Base-by-base conservation (phyloP, 2,888 invertebrate genomes). In the Hymenopus coronatus region DNA sequence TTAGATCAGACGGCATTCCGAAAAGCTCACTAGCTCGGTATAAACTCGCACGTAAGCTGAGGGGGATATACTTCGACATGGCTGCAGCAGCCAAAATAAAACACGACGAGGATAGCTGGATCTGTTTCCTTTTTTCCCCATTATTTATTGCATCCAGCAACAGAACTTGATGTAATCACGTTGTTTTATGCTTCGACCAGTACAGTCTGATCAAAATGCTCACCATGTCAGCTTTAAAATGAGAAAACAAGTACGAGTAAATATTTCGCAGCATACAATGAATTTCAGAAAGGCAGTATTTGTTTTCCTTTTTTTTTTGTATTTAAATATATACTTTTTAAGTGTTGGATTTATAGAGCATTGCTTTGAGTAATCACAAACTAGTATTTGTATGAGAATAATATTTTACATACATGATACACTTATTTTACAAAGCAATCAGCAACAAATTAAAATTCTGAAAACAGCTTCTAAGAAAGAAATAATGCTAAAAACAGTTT, bases 141-240 rank as follows among this genome's bases (percentile, higher is more conserved):
- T 87, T 87, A 87, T 87, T 87, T 87, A 87, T 87, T 87, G 87
- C 87, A 82, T 40, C 81, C 15, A 82, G 87, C 33, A 82, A 87
- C 86, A 87, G 82, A 70, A 28, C 87, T 33, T n/a, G 82, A 87
- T 87, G 40, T 87, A 87, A 87, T 82, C 87, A 87, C 82, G 25
- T 33, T 87, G 82, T 82, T 82, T 87, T 87, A 87, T 87, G 87
- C 27, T 82, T 70, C 54, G 54, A 25, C 54, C 40, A 30, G 87
- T 87, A 87, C 82, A 87, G 87, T 20, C 28, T 4, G 82, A 28
- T 14, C 70, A 85, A 70, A 85, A 85, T 28, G 28, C 40, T 85
- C 25, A 8, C 54, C 54, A 14, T 25, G 25, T 70, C 25, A 70
- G 54, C 54, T 70, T 70, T 70, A 70, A 70, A 70, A 20, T 70